Conservation (phyloP, 2,113 vertebrate genomes). For the Alouatta palliata region DNA sequence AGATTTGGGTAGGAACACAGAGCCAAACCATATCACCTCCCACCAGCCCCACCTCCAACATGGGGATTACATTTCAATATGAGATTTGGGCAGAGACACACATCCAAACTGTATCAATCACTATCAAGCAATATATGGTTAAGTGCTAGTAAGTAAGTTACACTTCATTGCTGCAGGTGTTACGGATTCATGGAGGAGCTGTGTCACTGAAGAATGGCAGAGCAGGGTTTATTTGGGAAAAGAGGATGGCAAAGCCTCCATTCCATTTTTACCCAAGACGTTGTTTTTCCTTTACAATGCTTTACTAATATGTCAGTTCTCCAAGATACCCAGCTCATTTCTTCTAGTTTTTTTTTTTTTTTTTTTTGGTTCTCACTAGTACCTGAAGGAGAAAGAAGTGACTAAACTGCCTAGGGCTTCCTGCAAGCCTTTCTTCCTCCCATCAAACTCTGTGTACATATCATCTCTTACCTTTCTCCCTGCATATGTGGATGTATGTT, state of each 20-base stretch:
- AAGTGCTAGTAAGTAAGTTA: not conserved
- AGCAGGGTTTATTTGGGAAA: not conserved
- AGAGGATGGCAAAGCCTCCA: not conserved
- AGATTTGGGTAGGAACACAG: too few species aligned
- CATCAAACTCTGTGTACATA: rapidly evolving
- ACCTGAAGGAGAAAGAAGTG: not conserved
- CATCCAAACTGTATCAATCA: too few species aligned
- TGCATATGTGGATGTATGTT: not conserved
- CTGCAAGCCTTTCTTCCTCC: not conserved
- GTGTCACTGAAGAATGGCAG: not conserved
- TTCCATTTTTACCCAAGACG: not conserved
- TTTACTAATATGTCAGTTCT: not conserved
- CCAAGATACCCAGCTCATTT: not conserved
- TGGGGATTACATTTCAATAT: too few species aligned
- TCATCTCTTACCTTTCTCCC: not conserved
- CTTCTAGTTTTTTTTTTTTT: not conserved
- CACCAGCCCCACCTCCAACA: too few species aligned
- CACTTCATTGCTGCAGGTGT: not conserved
- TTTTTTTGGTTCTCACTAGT: not conserved
- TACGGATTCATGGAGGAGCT: too few species aligned
- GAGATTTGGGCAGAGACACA: too few species aligned
- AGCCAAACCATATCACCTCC: too few species aligned
- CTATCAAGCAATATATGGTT: not conserved
- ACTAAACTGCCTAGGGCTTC: not conserved
- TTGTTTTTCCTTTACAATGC: not conserved